Evolutionary conservation across 2,888 invertebrate species (phyloP), one percentile per base, ranked within the genome.

Genomic region (Lochmaea crataegi): DNA sequence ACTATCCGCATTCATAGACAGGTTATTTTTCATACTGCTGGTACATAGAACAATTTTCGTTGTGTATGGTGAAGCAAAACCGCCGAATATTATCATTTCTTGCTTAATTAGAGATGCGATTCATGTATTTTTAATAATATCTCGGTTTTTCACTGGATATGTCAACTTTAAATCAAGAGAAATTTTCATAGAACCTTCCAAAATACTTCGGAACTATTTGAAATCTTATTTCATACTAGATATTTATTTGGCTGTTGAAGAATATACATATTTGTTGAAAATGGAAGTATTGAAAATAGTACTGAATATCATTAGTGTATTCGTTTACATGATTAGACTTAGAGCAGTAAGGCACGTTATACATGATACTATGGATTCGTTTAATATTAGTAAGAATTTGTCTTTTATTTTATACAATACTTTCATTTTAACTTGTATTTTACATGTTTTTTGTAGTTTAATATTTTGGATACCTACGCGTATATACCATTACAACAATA

Each of bases 151-250:
- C 26, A 72, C 57, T 6, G 75, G 75, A 5, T 75, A 72, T 45
- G 32, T 60, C 6, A 16, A 70, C 3, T 12, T 26, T 6, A 63
- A 45, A 11, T 67, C 69, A 1, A 70, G 22, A 58, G 56, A 51
- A 16, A 58, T 75, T 22, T 45, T 26, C 7, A 60, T 70, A 16
- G 26, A 72, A 14, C 69, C 42, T 9, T 63, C 38, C 32, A 9
- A 12, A 18, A 53, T 75, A 14, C 5, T 22, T 12, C 9, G 6
- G 12, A 64, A 72, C 22, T 72, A 72, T 63, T 9, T 75, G 2
- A 56, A 26, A 41, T 67, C 72, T 12, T 72, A 70, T 41, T 75
- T 75, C 14, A n/a, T 75, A 11, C 41, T 72, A 9, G 75, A 75
- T 60, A 4, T 72, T 11, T 61, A 65, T 51, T 32, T 65, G 61